These are phyloP conservation scores for Notoglanidium macrostoma DNA, from an alignment of 2,797 vertebrate species.

Conservation along the genomic window DNA sequence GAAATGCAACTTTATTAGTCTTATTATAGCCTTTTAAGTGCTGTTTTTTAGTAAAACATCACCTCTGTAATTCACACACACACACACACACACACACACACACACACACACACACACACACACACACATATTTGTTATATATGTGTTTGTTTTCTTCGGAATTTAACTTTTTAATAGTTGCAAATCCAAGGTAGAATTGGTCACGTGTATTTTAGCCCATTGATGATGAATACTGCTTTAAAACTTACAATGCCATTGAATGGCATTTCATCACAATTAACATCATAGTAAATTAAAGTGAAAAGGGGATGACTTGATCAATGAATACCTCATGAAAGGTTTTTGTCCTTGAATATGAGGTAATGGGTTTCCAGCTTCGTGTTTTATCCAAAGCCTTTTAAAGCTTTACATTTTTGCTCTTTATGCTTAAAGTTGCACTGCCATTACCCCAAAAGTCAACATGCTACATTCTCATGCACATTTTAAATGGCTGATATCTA, in stretches of 20 bases:
- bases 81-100: too few species aligned
- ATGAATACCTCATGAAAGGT: background rate
- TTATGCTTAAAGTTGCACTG: background rate
- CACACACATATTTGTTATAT: background rate
- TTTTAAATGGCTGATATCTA: background rate
- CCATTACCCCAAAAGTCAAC: background rate
- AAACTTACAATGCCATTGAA: background rate
- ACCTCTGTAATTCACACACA: too few species aligned
- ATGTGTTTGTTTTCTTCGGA: background rate
- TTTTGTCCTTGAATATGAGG: slow-evolving; percentile 6
- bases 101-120: too few species aligned
- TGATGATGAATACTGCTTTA: background rate
- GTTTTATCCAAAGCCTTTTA: background rate
- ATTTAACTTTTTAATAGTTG: background rate
- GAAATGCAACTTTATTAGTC: background rate
- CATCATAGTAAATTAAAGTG: slow-evolving; percentile 1
- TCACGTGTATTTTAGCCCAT: background rate
- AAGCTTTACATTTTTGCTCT: background rate
- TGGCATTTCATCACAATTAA: slow-evolving; percentile 8
- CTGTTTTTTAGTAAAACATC: background rate
- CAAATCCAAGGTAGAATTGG: background rate
- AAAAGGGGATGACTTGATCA: slow-evolving; percentile 17
- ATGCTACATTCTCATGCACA: background rate
- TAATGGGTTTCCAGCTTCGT: background rate
- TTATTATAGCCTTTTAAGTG: background rate